These are phyloP conservation scores for Talpa occidentalis DNA, from an alignment of 2,113 vertebrate species.

Conservation along the genomic window DNA sequence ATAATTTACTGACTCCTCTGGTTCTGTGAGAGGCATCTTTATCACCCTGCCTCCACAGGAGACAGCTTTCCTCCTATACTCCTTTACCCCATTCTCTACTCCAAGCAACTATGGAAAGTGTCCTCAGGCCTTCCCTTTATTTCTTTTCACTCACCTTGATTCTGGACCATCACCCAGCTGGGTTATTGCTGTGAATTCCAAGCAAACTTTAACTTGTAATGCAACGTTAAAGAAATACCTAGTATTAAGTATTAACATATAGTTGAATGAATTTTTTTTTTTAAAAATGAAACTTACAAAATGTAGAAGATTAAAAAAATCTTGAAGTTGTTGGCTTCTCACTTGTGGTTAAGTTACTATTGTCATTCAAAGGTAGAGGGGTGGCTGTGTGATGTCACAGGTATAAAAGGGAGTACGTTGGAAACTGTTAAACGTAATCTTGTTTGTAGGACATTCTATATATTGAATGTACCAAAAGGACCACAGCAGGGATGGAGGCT, in stretches of 20 bases:
- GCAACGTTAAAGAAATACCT: slow-evolving; percentile 16
- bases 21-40: not conserved
- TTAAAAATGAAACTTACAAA: not conserved
- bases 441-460: not conserved
- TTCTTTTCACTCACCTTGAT: not conserved
- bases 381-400: too few relatives aligned
- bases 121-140: not conserved
- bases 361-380: not conserved
- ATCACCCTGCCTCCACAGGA: too few relatives aligned
- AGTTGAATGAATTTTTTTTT: not conserved
- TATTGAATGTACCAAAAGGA: not conserved
- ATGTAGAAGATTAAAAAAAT: not conserved
- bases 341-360: not conserved
- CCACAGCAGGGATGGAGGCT: not conserved
- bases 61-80: not conserved
- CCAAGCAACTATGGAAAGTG: not conserved
- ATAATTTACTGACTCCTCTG: not conserved
- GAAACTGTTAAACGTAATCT: not conserved
- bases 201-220: not conserved
- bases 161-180: not conserved
- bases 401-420: not conserved
- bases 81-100: not conserved
- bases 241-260: not conserved
- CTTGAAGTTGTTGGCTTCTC: not conserved
- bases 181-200: not conserved